These are phyloP conservation scores for Aphelinus certus DNA, from an alignment of 1,140 invertebrate species.

Conservation along the genomic window DNA sequence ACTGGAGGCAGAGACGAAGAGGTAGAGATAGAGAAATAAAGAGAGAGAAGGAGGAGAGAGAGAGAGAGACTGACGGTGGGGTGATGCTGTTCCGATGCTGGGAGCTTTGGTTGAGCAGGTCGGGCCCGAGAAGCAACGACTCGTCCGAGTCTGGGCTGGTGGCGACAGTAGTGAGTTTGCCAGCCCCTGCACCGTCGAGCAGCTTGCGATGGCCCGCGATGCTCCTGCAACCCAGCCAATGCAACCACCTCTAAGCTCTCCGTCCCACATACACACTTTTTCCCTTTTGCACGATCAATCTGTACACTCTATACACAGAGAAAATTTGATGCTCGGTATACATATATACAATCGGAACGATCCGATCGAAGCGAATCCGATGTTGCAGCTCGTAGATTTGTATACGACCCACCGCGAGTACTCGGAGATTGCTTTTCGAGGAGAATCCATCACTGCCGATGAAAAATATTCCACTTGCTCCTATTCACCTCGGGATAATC, in stretches of 20 bases:
- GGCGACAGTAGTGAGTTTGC: conserved; percentile 67
- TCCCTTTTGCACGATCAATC: too few relatives aligned
- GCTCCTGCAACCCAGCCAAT: conserved; percentile 57
- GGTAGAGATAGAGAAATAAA: conserved; percentile 11
- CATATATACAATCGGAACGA: too few relatives aligned
- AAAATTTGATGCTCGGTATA: too few relatives aligned
- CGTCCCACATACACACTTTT: background rate
- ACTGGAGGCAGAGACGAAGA: background rate
- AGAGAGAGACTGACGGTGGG: conserved; percentile 64
- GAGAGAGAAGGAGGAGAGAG: conserved; percentile 4
- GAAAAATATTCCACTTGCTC: too few relatives aligned
- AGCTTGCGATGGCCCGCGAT: conserved; percentile 68
- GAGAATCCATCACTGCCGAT: too few relatives aligned
- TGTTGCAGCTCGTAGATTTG: too few relatives aligned
- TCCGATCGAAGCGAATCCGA: too few relatives aligned
- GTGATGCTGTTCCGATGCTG: conserved; percentile 66
- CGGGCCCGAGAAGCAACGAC: conserved; percentile 56
- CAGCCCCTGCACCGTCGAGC: conserved; percentile 59
- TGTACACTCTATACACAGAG: too few relatives aligned
- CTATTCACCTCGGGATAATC: too few relatives aligned
- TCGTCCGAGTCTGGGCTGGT: conserved; percentile 66
- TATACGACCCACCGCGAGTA: too few relatives aligned
- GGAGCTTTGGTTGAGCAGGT: conserved; percentile 34
- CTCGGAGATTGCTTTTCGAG: too few relatives aligned
- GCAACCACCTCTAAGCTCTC: background rate